Conservation (phyloP, 2,888 invertebrate genomes). For the Lepidocyrtoides sp. region DNA sequence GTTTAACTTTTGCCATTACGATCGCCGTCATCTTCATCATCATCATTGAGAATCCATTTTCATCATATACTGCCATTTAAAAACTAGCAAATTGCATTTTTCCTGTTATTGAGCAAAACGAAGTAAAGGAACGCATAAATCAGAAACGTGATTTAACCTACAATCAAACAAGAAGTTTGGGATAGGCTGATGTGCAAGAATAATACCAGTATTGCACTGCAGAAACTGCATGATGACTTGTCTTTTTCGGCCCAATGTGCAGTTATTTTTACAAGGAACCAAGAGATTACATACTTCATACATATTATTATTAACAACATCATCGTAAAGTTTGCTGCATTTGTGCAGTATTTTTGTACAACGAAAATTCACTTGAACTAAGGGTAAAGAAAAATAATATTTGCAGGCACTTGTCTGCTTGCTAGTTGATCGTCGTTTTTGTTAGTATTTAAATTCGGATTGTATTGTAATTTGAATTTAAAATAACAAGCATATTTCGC, state of each 20-base stretch:
- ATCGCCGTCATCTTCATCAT: no score
- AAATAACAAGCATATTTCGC: background rate
- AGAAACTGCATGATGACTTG: slow-evolving; percentile 27
- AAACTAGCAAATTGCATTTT: background rate
- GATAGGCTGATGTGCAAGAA: slow-evolving; percentile 52
- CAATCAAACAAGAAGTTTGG: slow-evolving; percentile 44
- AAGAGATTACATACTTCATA: no score
- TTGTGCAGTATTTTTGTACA: slow-evolving; percentile 12
- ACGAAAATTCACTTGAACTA: background rate
- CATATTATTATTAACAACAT: background rate
- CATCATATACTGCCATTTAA: background rate
- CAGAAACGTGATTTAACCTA: background rate
- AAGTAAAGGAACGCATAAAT: background rate
- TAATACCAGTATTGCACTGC: slow-evolving; percentile 72
- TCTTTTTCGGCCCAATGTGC: slow-evolving; percentile 60
- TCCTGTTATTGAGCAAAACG: background rate
- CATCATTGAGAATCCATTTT: slow-evolving; percentile 12
- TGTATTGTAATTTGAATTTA: background rate
- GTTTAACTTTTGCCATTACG: background rate
- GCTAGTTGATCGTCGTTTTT: background rate
- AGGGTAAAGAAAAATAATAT: background rate
- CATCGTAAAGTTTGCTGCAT: slow-evolving; percentile 11
- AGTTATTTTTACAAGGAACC: slow-evolving; percentile 28
- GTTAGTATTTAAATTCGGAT: background rate
- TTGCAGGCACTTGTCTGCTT: background rate